Evolutionary conservation across 2,888 invertebrate genomes (phyloP), one percentile per base, ranked within the genome.

Genomic region (Xanthia icteritia): DNA sequence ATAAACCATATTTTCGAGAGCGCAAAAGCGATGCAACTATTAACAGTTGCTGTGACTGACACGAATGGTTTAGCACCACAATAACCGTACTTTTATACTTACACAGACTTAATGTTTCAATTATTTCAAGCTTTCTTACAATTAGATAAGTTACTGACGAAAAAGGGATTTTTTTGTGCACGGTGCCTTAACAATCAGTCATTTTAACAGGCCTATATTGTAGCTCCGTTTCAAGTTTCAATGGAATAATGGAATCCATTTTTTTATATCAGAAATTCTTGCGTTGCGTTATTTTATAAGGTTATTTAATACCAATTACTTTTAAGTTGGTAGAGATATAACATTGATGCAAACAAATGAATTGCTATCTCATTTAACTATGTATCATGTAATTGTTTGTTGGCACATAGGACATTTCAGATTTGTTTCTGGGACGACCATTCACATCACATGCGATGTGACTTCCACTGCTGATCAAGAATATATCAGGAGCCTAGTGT

Each of bases 201-300:
- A 82, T 76, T 68, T 68, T 64, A 79, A 45, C 77, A 64, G 42
- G 58, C 31, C 17, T 1, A 64, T 75, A 58, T 20, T 51, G 31
- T 42, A 36, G 9, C 20, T 5, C 9, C 5, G 5, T 48, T 74
- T 63, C 27, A 79, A 64, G 17, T 58, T 81, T 63, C 23, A 80
- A 58, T 48, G 2, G 31, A 42, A 31, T 45, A 56, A 48, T 54
- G 23, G 31, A 42, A 71, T 20, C 1, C 23, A 42, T 27, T 11
- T 23, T 65, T 65, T 20, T 48, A 42, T 9, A 27, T 11, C 5
- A 11, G 4, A 54, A n/a, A 36, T 5, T n/a, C n/a, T 60, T 36
- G 51, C n/a, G 1, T 54, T 63, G 60, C 6, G 8, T 67, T 36
- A 1, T 45, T 6, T 63, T 4, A 27, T 5, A 54, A 63, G n/a